phyloP scores from a whole-genome alignment of 2,888 invertebrate species.

The Apeira syringaria region DNA sequence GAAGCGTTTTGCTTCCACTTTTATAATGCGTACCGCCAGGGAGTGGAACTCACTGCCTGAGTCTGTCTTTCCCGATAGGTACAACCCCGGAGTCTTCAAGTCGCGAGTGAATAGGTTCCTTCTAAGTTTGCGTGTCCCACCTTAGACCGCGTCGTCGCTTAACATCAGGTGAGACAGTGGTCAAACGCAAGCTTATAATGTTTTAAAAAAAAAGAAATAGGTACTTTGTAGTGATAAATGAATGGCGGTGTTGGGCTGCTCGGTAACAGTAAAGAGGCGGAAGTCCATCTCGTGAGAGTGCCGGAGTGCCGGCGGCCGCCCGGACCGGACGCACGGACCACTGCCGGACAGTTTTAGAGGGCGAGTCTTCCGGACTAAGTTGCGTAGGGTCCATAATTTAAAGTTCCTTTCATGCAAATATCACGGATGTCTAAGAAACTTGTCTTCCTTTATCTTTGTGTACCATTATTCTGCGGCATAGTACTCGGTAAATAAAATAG shows the following conservation, averaged over 20 bases:
- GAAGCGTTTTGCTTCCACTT: no score
- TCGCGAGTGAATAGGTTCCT: no score
- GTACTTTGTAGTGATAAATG: conserved; percentile 25
- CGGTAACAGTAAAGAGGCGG: conserved; percentile 68
- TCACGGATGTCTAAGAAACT: conserved; percentile 30
- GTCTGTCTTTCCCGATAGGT: no score
- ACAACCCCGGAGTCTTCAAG: no score
- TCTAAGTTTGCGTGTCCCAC: no score
- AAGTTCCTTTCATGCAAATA: conserved; percentile 38
- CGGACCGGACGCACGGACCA: conserved; percentile 62
- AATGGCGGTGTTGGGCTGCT: conserved; percentile 27
- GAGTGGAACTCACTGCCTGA: no score
- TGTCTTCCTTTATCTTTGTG: conserved; percentile 17
- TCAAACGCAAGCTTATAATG: no score
- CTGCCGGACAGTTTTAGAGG: conserved; percentile 58
- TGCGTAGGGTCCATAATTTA: conserved; percentile 37
- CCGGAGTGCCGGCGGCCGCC: conserved; percentile 18
- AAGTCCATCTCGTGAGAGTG: conserved; percentile 59
- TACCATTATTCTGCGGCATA: conserved; percentile 2
- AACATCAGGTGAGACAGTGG: no score
- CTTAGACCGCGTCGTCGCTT: no score
- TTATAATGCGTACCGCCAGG: no score
- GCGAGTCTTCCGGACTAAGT: conserved; percentile 59
- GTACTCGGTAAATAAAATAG: background rate
- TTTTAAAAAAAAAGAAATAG: no score